These are phyloP conservation scores for Ichneumon xanthorius DNA, from an alignment of 2,888 invertebrate genomes.

Conservation along the genomic window DNA sequence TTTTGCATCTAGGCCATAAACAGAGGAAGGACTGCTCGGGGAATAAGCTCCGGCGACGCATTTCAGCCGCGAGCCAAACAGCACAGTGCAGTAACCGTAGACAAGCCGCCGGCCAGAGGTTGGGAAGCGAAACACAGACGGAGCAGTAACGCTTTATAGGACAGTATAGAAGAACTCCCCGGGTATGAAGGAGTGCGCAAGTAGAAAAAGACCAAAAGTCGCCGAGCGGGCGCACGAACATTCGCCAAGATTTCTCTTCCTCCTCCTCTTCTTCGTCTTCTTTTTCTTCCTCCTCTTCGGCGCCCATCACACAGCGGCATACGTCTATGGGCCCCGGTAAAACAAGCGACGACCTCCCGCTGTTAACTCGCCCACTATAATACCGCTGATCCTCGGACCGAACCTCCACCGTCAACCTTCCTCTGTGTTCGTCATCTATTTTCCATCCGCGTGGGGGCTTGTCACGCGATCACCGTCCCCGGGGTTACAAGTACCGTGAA, in stretches of 20 bases:
- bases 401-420: constrained; percentile 37
- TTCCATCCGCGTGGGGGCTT: constrained; percentile 46
- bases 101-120: constrained; percentile 47
- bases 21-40: constrained; percentile 35
- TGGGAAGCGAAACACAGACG: constrained; percentile 23
- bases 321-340: constrained; percentile 25
- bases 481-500: constrained; percentile 44
- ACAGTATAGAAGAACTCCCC: background rate
- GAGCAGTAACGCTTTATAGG: background rate
- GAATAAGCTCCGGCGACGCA: constrained; percentile 55
- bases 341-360: constrained; percentile 56
- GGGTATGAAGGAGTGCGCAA: background rate
- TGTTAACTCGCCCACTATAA: constrained; percentile 53
- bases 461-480: constrained; percentile 36
- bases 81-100: constrained; percentile 41
- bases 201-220: background rate
- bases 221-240: constrained; percentile 1
- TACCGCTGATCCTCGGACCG: constrained; percentile 35
- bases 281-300: constrained; percentile 25
- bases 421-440: constrained; percentile 53
- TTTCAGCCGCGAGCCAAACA: constrained; percentile 14
- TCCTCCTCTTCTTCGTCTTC: constrained; percentile 24
- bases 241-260: constrained; percentile 21
- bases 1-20: constrained; percentile 61
- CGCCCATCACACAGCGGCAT: constrained; percentile 19